Evolutionary conservation across 1,140 invertebrate species (phyloP).

Genomic region (Hycleus phaleratus): DNA sequence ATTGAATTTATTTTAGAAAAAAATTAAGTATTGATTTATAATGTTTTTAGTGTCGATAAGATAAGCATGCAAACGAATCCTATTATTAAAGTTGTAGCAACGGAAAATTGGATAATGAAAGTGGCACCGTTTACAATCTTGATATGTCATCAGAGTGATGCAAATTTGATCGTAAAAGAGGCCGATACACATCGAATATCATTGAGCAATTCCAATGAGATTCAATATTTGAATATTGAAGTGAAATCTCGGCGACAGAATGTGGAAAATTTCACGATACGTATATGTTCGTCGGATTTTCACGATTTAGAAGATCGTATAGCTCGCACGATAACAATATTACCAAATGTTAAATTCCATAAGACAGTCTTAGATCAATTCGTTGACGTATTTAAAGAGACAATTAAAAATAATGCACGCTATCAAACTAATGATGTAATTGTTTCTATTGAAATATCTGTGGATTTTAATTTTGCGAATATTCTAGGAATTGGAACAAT

Average conservation of each 20-base stretch:
- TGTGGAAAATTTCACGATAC: conserved; percentile 54
- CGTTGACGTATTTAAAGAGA: conserved; percentile 71
- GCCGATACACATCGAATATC: conserved; percentile 67
- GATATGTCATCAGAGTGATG: conserved; percentile 70
- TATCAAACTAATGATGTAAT: conserved; percentile 46
- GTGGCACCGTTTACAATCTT: conserved; percentile 66
- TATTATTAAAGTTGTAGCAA: conserved; percentile 64
- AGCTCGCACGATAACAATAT: conserved; percentile 61
- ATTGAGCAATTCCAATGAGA: conserved; percentile 51
- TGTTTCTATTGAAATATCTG: background rate
- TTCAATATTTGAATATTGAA: conserved; percentile 77
- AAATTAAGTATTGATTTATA: too few relatives aligned
- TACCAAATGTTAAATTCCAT: conserved; percentile 70
- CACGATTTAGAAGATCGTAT: conserved; percentile 72
- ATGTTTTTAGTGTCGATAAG: conserved; percentile 52
- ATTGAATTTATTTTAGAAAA: too few relatives aligned
- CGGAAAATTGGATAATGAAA: conserved; percentile 86
- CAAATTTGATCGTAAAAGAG: conserved; percentile 61
- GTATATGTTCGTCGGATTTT: conserved; percentile 71
- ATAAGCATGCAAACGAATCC: conserved; percentile 61
- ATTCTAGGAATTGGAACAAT: conserved; percentile 66
- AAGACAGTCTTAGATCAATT: conserved; percentile 76
- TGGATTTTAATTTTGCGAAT: background rate
- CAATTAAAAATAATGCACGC: conserved; percentile 63
- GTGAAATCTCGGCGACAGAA: conserved; percentile 55